Evolutionary conservation across 2,113 vertebrate genomes (phyloP).

Genomic region (Limanda limanda): DNA sequence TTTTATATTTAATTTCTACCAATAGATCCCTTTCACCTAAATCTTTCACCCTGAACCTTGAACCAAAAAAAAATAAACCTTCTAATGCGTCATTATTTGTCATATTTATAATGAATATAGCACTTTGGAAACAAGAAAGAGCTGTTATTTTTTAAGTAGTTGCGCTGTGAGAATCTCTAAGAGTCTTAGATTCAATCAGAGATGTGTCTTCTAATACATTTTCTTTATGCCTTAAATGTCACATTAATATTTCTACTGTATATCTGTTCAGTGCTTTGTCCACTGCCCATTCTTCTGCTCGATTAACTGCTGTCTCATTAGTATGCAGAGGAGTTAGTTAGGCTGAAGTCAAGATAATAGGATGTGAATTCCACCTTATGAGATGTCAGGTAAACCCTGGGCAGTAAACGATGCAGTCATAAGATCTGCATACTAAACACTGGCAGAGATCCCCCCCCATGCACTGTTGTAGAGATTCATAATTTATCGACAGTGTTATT

Average conservation of each 20-base stretch:
- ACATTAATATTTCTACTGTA: neutral
- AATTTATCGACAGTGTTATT: neutral
- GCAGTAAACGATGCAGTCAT: neutral
- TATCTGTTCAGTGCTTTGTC: neutral
- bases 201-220: neutral
- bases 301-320: conserved; percentile 21
- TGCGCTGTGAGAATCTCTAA: neutral
- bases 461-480: neutral
- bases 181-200: neutral
- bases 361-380: neutral
- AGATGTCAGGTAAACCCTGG: neutral
- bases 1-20: too few species aligned
- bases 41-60: too few species aligned
- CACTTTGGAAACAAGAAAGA: too few species aligned
- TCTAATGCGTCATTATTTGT: too few species aligned
- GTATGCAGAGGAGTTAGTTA: conserved; percentile 1
- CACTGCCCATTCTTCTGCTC: neutral
- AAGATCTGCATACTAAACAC: neutral
- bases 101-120: too few species aligned
- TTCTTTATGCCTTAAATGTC: neutral
- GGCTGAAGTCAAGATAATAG: conserved; percentile 10
- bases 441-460: neutral
- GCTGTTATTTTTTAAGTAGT: too few species aligned
- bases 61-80: too few species aligned
- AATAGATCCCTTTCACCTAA: too few species aligned